Conservation (phyloP, 2,888 invertebrate genomes). For the Saturnia pavonia region DNA sequence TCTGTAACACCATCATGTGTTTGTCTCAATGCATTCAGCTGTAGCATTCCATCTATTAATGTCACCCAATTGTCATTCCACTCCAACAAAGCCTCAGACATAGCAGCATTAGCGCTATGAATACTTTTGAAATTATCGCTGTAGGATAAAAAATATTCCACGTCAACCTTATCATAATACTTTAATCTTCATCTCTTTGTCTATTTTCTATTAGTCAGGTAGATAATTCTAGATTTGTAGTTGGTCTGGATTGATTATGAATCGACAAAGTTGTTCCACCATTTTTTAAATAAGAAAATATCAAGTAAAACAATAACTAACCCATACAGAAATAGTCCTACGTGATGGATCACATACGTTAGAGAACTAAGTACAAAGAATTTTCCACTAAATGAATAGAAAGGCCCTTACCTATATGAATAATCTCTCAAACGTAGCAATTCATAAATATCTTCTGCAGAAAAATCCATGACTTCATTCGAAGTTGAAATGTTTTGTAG, state of each 20-base stretch:
- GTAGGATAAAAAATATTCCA: constrained; percentile 27
- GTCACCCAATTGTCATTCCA: constrained; percentile 85
- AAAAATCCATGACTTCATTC: constrained; percentile 30
- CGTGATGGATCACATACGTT: background rate
- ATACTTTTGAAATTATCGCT: constrained; percentile 21
- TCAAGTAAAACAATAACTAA: background rate
- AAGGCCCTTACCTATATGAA: constrained; percentile 42
- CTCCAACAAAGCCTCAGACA: constrained; percentile 14
- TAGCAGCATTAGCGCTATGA: background rate
- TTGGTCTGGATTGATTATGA: background rate
- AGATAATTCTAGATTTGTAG: background rate
- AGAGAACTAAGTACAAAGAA: background rate
- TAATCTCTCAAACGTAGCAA: constrained; percentile 44
- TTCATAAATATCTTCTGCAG: constrained; percentile 47
- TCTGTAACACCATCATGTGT: constrained; percentile 82
- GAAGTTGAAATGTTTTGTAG: background rate
- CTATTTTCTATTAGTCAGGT: background rate
- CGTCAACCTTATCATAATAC: no score
- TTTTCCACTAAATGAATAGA: background rate
- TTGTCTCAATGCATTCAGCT: constrained; percentile 84
- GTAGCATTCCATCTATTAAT: constrained; percentile 90
- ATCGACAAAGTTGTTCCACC: background rate
- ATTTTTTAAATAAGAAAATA: background rate
- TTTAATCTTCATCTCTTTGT: background rate
- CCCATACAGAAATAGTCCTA: background rate